Evolutionary conservation across 2,797 vertebrate genomes (phyloP).

Genomic region (Zalophus californianus): DNA sequence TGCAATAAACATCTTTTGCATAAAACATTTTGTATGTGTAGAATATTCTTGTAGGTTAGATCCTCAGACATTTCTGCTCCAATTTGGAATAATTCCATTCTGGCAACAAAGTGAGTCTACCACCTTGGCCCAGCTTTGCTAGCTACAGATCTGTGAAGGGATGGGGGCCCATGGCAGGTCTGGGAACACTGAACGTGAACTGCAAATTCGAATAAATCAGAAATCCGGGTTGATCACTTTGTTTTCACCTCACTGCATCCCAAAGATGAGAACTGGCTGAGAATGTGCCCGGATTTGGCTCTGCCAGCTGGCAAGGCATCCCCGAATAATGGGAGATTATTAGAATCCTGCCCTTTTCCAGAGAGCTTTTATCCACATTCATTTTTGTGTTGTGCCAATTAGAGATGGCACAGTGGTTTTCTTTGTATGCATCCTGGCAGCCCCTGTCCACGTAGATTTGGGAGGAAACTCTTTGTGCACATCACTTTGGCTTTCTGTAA

Average conservation of each 20-base stretch:
- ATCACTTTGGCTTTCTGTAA: conserved; percentile 57
- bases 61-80: neutral
- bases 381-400: conserved; percentile 74
- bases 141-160: conserved; percentile 33
- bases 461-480: conserved; percentile 48
- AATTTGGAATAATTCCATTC: neutral
- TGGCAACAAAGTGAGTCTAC: neutral
- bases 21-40: neutral
- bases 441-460: conserved; percentile 37
- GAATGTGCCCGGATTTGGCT: conserved; percentile 69
- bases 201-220: conserved; percentile 68
- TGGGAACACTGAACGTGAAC: conserved; percentile 76
- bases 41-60: neutral
- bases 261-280: conserved; percentile 77
- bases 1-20: neutral
- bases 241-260: conserved; percentile 82
- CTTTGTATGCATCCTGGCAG: conserved; percentile 75
- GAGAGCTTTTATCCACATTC: conserved; percentile 71
- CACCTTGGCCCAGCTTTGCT: neutral
- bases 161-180: neutral
- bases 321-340: conserved; percentile 83
- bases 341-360: conserved; percentile 70
- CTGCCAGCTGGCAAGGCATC: conserved; percentile 81
- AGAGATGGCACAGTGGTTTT: conserved; percentile 67
- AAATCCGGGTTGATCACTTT: conserved; percentile 83